Evolutionary conservation across 2,888 invertebrate genomes (phyloP).

Genomic region (Agrotis puta): DNA sequence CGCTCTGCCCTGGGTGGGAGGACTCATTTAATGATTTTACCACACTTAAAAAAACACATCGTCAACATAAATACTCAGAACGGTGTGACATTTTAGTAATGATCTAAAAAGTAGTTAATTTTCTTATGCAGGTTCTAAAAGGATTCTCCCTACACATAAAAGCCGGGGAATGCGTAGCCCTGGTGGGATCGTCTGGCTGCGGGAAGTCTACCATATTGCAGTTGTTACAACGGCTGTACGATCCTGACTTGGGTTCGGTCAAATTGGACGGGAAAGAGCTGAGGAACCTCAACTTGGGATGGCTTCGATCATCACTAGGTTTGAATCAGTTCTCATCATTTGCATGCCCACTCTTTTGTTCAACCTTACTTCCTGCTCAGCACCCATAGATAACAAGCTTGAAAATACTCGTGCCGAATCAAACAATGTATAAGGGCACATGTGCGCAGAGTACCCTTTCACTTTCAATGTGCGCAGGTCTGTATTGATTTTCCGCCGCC

Average conservation of each 20-base stretch:
- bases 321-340: constrained; percentile 37
- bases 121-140: constrained; percentile 91
- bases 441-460: no score
- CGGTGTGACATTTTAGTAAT: not conserved
- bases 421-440: no score
- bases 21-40: no score
- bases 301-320: constrained; percentile 95
- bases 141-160: constrained; percentile 92
- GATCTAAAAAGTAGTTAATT: not conserved
- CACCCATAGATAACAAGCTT: no score
- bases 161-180: constrained; percentile 93
- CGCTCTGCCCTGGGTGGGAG: no score
- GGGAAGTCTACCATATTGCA: constrained; percentile 96
- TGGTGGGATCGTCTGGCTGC: constrained; percentile 95
- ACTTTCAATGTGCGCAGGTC: no score
- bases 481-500: no score
- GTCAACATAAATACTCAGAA: not conserved
- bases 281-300: constrained; percentile 93
- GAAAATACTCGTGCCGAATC: no score
- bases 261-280: constrained; percentile 93
- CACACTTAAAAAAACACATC: no score
- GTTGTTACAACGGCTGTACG: constrained; percentile 94
- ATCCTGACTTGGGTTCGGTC: constrained; percentile 91
- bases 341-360: no score
- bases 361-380: no score